phyloP scores from a whole-genome alignment of 2,888 invertebrate genomes.

The Stramonita haemastoma region DNA sequence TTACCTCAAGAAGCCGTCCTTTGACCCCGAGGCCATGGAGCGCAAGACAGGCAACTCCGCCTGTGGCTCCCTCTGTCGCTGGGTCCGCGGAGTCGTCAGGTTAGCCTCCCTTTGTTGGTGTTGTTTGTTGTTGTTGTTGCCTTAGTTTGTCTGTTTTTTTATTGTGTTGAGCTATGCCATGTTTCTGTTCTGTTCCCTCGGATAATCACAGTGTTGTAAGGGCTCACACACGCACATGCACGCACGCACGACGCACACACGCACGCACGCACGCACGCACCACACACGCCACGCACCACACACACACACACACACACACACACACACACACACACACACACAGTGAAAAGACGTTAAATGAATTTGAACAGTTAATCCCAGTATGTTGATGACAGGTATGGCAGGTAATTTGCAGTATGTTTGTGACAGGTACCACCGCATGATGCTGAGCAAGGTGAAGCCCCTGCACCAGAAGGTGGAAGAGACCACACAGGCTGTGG shows the following conservation, averaged over 20 bases:
- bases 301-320: background rate
- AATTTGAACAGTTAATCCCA: too few species aligned
- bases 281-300: background rate
- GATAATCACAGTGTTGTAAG: background rate
- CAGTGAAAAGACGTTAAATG: too few species aligned
- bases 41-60: constrained; percentile 73
- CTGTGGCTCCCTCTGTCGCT: constrained; percentile 75
- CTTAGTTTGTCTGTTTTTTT: background rate
- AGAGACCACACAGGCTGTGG: constrained; percentile 75
- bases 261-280: background rate
- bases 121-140: background rate
- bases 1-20: constrained; percentile 74
- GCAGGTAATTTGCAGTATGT: background rate
- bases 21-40: constrained; percentile 72
- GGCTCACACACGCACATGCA: background rate
- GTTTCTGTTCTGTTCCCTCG: too few species aligned
- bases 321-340: background rate
- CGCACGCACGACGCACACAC: background rate
- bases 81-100: constrained; percentile 76
- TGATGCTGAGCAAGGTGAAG: constrained; percentile 77
- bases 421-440: constrained; percentile 72
- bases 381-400: background rate
- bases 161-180: too few species aligned
- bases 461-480: constrained; percentile 77
- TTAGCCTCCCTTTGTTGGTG: constrained; percentile 44